phyloP scores from a whole-genome alignment of 2,113 vertebrate species.

The Heteronetta atricapilla region DNA sequence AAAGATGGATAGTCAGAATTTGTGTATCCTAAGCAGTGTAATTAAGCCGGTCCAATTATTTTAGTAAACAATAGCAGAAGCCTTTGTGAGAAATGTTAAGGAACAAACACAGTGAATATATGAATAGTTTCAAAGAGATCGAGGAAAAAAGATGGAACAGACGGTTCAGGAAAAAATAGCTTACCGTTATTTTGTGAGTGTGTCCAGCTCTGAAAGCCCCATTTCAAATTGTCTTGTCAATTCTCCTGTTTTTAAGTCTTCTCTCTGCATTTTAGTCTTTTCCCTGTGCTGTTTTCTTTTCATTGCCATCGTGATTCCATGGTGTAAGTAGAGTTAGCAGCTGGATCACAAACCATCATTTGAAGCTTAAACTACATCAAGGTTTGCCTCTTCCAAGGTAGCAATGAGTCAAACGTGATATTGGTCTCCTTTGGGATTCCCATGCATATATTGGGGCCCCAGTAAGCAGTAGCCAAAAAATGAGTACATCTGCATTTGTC shows the following conservation, averaged over 20 bases:
- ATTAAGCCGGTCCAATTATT: neutral
- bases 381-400: neutral
- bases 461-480: neutral
- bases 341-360: neutral
- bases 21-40: neutral
- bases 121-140: neutral
- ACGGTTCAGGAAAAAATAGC: neutral
- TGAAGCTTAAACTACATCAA: neutral
- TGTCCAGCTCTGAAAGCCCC: neutral
- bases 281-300: neutral
- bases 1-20: neutral
- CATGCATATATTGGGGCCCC: neutral
- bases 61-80: neutral
- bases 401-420: neutral
- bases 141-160: neutral
- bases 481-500: neutral
- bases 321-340: neutral
- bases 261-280: neutral
- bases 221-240: neutral
- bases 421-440: neutral
- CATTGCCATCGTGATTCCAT: rapidly evolving
- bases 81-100: neutral
- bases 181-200: neutral
- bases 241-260: neutral
- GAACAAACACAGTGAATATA: neutral